phyloP scores from a whole-genome alignment of 2,797 vertebrate species.

The Esox masquinongy region DNA sequence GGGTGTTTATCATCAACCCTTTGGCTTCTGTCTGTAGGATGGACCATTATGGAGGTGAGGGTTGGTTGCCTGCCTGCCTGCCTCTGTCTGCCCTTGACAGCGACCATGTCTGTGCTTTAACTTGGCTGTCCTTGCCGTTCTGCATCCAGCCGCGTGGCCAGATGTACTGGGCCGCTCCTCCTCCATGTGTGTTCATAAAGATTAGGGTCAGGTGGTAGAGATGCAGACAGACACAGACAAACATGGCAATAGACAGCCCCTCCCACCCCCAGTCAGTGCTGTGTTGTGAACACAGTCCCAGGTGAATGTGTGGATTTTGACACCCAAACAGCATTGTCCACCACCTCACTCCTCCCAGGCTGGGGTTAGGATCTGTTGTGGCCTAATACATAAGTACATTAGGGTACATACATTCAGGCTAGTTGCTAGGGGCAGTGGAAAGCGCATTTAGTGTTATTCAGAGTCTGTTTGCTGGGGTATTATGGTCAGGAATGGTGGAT shows the following conservation, averaged over 20 bases:
- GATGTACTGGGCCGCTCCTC: neutral
- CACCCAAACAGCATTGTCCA: too few species aligned
- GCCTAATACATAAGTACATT: too few species aligned
- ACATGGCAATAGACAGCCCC: neutral
- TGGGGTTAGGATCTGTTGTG: too few species aligned
- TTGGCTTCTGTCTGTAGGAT: neutral
- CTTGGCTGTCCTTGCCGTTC: constrained; percentile 42
- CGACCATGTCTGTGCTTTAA: constrained; percentile 11
- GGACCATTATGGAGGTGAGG: neutral
- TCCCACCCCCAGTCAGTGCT: neutral
- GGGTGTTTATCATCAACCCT: neutral
- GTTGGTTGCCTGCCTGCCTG: neutral
- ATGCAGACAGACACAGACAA: neutral
- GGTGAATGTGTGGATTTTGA: too few species aligned
- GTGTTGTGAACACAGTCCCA: neutral
- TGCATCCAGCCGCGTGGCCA: constrained; percentile 21
- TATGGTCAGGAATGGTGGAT: too few species aligned
- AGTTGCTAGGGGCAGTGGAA: too few species aligned
- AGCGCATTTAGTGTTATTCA: too few species aligned
- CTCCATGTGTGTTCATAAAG: too few species aligned
- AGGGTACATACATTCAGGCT: too few species aligned
- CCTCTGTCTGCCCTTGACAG: constrained; percentile 32
- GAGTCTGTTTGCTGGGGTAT: too few species aligned
- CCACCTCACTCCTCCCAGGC: too few species aligned
- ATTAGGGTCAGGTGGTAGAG: neutral